These are phyloP conservation scores for Mionectes olivaceus DNA, from an alignment of 2,797 vertebrate genomes.

Conservation along the genomic window DNA sequence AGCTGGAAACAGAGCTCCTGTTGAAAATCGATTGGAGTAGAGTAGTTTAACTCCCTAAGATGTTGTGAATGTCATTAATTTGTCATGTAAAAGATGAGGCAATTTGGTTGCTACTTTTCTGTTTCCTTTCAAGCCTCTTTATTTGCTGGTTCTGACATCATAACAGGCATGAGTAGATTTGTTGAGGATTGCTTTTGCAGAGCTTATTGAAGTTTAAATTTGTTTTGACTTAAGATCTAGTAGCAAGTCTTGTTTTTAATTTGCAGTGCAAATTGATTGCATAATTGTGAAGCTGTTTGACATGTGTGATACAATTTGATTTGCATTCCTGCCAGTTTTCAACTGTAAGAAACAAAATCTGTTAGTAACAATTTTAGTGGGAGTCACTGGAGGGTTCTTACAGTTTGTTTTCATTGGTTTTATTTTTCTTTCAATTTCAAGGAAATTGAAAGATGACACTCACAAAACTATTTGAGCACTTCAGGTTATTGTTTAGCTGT, in stretches of 20 bases:
- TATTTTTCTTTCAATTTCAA: background rate
- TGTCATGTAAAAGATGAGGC: conserved; percentile 6
- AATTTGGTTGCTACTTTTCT: background rate
- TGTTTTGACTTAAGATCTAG: conserved; percentile 63
- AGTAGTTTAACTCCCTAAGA: background rate
- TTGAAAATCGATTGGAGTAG: background rate
- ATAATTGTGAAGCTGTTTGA: conserved; percentile 68
- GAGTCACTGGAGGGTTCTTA: conserved; percentile 19
- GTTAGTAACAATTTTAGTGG: conserved; percentile 28
- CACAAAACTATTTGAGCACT: background rate
- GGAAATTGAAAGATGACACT: background rate
- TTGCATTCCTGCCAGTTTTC: conserved; percentile 47
- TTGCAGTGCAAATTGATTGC: conserved; percentile 62
- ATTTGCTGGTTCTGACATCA: background rate
- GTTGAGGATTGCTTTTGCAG: conserved; percentile 25
- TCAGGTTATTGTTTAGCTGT: background rate
- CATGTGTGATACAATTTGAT: conserved; percentile 59
- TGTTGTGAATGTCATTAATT: conserved; percentile 1
- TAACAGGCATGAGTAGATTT: background rate
- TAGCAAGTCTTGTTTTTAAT: conserved; percentile 63
- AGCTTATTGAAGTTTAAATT: conserved; percentile 42
- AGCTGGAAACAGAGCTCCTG: background rate
- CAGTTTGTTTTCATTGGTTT: conserved; percentile 12
- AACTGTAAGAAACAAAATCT: conserved; percentile 64
- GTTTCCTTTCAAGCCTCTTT: background rate